These are phyloP conservation scores for Blastobasis adustella DNA, from an alignment of 2,888 invertebrate species.

Conservation along the genomic window DNA sequence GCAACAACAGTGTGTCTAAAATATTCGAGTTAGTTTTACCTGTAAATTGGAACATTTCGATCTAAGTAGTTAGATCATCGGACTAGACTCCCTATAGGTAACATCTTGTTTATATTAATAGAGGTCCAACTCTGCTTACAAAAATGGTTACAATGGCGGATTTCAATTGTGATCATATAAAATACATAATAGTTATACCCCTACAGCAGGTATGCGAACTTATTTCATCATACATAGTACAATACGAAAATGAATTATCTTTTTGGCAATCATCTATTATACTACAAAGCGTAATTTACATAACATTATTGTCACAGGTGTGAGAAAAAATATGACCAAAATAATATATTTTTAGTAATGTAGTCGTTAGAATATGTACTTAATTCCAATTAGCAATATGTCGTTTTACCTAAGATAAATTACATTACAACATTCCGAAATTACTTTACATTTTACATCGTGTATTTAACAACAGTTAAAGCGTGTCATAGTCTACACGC, in stretches of 20 bases:
- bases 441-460: slow-evolving; percentile 35
- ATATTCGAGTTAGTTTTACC: too few relatives aligned
- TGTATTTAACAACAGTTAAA: slow-evolving; percentile 41
- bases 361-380: slow-evolving; percentile 6
- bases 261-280: slow-evolving; percentile 59
- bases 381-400: background rate
- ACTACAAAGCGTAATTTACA: slow-evolving; percentile 71
- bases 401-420: slow-evolving; percentile 17
- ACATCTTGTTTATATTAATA: too few relatives aligned
- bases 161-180: too few relatives aligned
- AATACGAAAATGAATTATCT: background rate
- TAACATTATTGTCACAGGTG: slow-evolving; percentile 69
- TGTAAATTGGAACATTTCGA: too few relatives aligned
- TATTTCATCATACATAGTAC: too few relatives aligned
- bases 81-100: too few relatives aligned
- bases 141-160: too few relatives aligned
- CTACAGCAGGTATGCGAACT: too few relatives aligned
- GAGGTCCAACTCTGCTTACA: too few relatives aligned
- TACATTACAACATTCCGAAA: slow-evolving; percentile 39
- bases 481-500: slow-evolving; percentile 38
- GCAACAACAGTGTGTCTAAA: too few relatives aligned
- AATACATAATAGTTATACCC: too few relatives aligned
- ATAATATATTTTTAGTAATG: slow-evolving; percentile 25
- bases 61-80: too few relatives aligned
- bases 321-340: slow-evolving; percentile 49